These are phyloP conservation scores for Oxyura jamaicensis DNA, from an alignment of 2,113 vertebrate species.

Conservation along the genomic window DNA sequence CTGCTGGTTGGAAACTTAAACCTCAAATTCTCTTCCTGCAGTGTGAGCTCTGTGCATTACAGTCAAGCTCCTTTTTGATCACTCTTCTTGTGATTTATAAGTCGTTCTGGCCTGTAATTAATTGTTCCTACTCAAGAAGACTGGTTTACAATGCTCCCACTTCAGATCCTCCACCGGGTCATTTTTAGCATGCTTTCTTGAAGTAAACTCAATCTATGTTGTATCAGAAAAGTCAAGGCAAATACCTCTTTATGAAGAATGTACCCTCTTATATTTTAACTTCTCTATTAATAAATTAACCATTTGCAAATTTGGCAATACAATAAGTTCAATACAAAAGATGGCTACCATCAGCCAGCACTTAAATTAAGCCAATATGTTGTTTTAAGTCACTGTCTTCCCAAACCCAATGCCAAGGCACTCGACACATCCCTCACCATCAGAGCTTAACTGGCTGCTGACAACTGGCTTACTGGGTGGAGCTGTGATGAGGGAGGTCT, in stretches of 20 bases:
- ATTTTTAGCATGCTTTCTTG: neutral
- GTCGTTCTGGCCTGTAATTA: neutral
- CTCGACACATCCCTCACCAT: neutral
- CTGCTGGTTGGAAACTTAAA: fast-evolving
- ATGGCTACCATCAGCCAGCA: neutral
- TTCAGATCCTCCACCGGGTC: neutral
- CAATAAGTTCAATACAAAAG: neutral
- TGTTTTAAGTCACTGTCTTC: neutral
- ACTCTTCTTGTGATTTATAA: neutral
- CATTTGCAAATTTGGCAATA: neutral
- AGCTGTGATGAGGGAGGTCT: neutral
- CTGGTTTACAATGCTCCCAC: neutral
- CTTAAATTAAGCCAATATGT: neutral
- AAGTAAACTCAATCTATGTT: neutral
- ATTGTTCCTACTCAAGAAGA: neutral
- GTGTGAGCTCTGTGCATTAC: neutral
- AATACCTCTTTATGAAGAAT: neutral
- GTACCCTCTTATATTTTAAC: neutral
- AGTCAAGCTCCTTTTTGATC: neutral
- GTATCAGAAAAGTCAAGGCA: neutral
- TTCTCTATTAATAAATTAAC: neutral
- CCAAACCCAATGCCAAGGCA: neutral
- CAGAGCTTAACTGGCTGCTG: neutral
- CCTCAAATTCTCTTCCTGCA: neutral
- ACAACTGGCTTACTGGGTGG: neutral